Evolutionary conservation across 2,888 invertebrate genomes (phyloP), one percentile per base, ranked within the genome.

Genomic region (Dilophus febrilis): DNA sequence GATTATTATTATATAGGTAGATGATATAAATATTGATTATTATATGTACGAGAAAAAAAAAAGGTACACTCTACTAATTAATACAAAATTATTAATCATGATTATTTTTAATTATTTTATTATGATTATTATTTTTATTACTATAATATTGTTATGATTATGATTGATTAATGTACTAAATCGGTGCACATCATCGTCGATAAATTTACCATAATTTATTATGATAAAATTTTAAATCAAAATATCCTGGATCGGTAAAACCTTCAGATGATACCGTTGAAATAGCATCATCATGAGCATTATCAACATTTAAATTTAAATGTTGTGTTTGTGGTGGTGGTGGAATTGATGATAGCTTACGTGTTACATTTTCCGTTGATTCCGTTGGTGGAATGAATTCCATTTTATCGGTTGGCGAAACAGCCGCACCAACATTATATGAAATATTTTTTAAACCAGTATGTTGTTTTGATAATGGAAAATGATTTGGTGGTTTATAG

Each of bases 221-320:
- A 59, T 81, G 81, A 58, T 77, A 78, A 61, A 79, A 81, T 55
- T 82, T 82, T 33, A 82, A 66, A 61, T 82, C 81, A 49, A 80
- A 71, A 57, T 71, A 79, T 33, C 77, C 78, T 51, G 72, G 71
- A 37, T 73, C 72, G 16, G 77, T 77, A 43, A 67, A 59, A 37
- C 70, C 70, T 8, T 66, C 56, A 2, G 56, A 58, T 29, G 61
- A 61, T 50, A 56, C 52, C 38, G 54, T 56, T 44, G 59, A 59
- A n/a, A 52, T 49, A 30, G 58, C 56, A 43, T 56, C 59, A n/a
- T n/a, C n/a, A n/a, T n/a, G n/a, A 29, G 43, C 36, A 31, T 42
- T 37, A 38, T 22, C 48, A 40, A 16, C 42, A 31, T 36, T 33
- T 13, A 35, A 26, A 22, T 40, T 31, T 14, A 28, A 22, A 6